These are phyloP conservation scores for Coregonus sp. DNA, from an alignment of 2,797 vertebrate species.

Conservation along the genomic window DNA sequence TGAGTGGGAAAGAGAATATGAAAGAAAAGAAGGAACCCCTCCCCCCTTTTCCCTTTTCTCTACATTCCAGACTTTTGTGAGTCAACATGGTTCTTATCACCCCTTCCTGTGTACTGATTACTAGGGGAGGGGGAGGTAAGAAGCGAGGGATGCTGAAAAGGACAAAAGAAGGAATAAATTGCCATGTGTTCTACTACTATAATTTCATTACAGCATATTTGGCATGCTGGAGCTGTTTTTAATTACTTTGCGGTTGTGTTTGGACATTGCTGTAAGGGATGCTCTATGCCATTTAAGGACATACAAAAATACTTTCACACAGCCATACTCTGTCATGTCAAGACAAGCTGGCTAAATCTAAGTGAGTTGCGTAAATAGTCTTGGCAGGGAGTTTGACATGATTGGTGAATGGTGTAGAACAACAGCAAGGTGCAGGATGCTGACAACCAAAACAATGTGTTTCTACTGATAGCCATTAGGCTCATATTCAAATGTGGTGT, in stretches of 20 bases:
- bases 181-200: background rate
- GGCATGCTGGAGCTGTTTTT: conserved; percentile 18
- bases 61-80: conserved; percentile 46
- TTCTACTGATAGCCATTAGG: conserved; percentile 11
- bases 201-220: conserved; percentile 24
- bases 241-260: conserved; percentile 27
- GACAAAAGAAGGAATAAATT: conserved; percentile 19
- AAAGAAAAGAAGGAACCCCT: conserved; percentile 27
- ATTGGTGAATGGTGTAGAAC: conserved; percentile 24
- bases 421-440: conserved; percentile 10
- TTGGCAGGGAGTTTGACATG: conserved; percentile 5
- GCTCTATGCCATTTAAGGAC: conserved; percentile 5
- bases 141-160: conserved; percentile 15
- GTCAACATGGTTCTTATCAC: conserved; percentile 66
- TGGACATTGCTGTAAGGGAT: background rate
- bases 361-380: conserved; percentile 7
- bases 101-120: conserved; percentile 67
- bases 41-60: conserved; percentile 17
- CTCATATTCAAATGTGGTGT: conserved; percentile 16
- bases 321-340: background rate
- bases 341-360: background rate
- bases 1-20: background rate
- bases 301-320: conserved; percentile 20
- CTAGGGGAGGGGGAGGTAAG: conserved; percentile 30
- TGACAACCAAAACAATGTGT: conserved; percentile 16